Evolutionary conservation across 1,140 invertebrate species (phyloP).

Genomic region (Pygmarrhopalites habei): DNA sequence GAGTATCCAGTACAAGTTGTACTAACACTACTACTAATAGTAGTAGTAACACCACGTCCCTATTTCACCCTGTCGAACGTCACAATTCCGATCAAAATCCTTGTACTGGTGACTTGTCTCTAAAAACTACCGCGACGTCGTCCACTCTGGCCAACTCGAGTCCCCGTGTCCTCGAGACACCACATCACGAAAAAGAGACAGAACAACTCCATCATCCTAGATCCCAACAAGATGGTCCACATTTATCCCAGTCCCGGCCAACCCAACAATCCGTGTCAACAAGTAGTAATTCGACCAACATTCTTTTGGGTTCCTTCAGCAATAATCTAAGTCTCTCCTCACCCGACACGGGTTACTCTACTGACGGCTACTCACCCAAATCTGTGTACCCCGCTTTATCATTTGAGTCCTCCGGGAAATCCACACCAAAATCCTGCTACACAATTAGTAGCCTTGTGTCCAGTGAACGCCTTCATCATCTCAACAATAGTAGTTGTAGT

Average conservation of each 20-base stretch:
- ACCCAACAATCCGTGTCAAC: not conserved
- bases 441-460: constrained; percentile 35
- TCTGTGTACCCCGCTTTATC: constrained; percentile 34
- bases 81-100: no score
- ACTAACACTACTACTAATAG: no score
- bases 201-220: not conserved
- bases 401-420: constrained; percentile 28
- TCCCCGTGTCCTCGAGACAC: not conserved
- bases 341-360: constrained; percentile 39
- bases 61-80: no score
- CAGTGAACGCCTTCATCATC: constrained; percentile 26
- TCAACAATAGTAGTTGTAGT: constrained; percentile 7
- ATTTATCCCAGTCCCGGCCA: not conserved
- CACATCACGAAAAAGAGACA: not conserved
- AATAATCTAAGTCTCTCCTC: constrained; percentile 35
- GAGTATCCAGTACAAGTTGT: no score
- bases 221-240: not conserved
- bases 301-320: constrained; percentile 29
- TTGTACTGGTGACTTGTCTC: no score
- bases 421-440: constrained; percentile 33
- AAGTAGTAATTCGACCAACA: constrained; percentile 13
- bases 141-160: no score
- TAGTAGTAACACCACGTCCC: no score
- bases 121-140: no score
- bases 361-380: constrained; percentile 39